Evolutionary conservation across 1,140 invertebrate species (phyloP).

Genomic region (Anastrepha ludens): DNA sequence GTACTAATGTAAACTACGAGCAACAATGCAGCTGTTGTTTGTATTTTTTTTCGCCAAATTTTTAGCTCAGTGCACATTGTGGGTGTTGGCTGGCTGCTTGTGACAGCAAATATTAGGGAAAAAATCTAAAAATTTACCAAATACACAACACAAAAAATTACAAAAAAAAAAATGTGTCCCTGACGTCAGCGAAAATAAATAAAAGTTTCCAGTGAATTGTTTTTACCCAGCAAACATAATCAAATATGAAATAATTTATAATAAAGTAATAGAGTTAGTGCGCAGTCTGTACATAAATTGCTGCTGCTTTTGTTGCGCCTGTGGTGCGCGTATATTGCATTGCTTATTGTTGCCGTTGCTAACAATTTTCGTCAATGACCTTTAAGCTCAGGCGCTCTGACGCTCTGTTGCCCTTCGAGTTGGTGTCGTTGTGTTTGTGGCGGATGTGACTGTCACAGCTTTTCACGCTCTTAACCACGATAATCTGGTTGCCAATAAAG

Average conservation of each 20-base stretch:
- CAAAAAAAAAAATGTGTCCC: not conserved
- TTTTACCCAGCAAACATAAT: constrained; percentile 9
- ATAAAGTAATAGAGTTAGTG: constrained; percentile 28
- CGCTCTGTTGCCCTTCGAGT: not conserved
- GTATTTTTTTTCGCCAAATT: not conserved
- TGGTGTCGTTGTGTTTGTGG: not conserved
- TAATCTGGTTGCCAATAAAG: not conserved
- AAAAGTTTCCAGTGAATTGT: not conserved
- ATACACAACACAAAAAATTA: not conserved
- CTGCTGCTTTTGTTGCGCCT: not conserved
- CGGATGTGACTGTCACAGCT: constrained; percentile 16
- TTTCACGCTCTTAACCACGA: not conserved
- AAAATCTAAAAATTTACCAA: not conserved
- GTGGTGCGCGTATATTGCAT: too few species aligned
- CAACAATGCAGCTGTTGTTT: not conserved
- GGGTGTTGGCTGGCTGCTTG: not conserved
- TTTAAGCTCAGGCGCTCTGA: not conserved
- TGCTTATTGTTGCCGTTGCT: not conserved
- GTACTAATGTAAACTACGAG: not conserved
- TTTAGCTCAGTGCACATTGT: not conserved
- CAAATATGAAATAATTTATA: constrained; percentile 11
- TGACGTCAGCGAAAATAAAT: not conserved
- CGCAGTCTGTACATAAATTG: not conserved
- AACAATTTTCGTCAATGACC: constrained; percentile 38
- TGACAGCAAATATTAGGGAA: not conserved